These are phyloP conservation scores for Tapera naevia DNA, from an alignment of 2,797 vertebrate species.

Conservation along the genomic window DNA sequence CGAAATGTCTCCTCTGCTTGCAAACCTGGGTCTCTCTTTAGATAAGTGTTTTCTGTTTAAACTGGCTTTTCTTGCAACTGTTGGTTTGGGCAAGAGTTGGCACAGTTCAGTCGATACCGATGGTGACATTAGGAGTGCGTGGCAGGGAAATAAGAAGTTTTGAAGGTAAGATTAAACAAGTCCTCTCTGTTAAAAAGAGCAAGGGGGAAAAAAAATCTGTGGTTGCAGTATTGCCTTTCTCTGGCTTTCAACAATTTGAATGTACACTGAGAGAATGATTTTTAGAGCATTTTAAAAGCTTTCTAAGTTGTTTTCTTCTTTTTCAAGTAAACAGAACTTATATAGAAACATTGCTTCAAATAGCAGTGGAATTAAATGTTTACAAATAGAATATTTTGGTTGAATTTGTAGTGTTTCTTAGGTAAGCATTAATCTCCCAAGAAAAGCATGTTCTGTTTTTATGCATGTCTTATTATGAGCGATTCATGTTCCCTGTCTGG, in stretches of 20 bases:
- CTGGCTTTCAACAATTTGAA: background rate
- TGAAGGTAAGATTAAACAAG: conserved; percentile 30
- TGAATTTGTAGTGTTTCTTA: background rate
- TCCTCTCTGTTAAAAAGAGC: background rate
- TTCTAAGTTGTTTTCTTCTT: background rate
- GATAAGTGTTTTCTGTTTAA: conserved; percentile 22
- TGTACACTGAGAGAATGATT: background rate
- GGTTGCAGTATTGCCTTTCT: background rate
- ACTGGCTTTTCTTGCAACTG: background rate
- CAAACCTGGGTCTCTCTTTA: background rate
- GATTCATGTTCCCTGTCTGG: background rate
- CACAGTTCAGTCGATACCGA: background rate
- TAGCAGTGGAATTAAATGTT: background rate
- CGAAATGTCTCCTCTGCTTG: conserved; percentile 26
- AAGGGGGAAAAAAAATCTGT: background rate
- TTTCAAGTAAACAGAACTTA: background rate
- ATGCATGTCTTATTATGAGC: background rate
- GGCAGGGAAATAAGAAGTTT: background rate
- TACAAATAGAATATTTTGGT: background rate
- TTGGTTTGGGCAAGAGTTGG: background rate
- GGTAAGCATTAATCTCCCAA: background rate
- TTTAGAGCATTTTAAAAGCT: background rate
- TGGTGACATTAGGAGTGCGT: background rate
- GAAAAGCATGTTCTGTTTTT: conserved; percentile 35
- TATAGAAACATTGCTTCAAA: background rate